phyloP scores from a whole-genome alignment of 2,888 invertebrate genomes.

The Thereva nobilitata region DNA sequence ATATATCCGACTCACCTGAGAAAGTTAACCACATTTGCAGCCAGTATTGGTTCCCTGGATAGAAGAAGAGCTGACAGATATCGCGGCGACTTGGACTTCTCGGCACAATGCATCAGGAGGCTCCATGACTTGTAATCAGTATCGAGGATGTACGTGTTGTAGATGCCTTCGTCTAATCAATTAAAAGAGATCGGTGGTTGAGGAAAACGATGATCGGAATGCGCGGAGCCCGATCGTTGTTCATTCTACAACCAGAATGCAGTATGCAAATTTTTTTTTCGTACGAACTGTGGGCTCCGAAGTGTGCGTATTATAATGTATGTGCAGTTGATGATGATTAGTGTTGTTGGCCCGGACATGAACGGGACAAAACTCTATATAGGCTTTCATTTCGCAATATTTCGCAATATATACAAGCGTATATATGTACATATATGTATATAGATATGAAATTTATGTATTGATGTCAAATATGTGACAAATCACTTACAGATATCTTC shows the following conservation, averaged over 20 bases:
- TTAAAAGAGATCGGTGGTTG: slow-evolving; percentile 45
- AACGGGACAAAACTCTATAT: too few relatives aligned
- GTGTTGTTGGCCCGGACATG: too few relatives aligned
- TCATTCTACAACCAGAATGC: slow-evolving; percentile 21
- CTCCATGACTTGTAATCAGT: slow-evolving; percentile 85
- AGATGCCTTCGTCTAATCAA: slow-evolving; percentile 78
- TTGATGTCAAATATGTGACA: slow-evolving; percentile 41
- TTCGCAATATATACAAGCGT: background rate
- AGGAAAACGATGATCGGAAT: slow-evolving; percentile 16
- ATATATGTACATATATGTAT: slow-evolving; percentile 5
- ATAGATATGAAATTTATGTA: slow-evolving; percentile 40
- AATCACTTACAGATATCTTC: slow-evolving; percentile 75
- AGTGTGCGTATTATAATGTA: too few relatives aligned
- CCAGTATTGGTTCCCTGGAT: slow-evolving; percentile 66
- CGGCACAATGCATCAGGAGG: slow-evolving; percentile 82
- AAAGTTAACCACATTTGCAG: slow-evolving; percentile 61
- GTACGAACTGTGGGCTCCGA: background rate
- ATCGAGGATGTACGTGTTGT: slow-evolving; percentile 85
- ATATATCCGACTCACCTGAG: slow-evolving; percentile 48
- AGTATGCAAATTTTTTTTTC: slow-evolving; percentile 27
- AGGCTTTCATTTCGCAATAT: too few relatives aligned
- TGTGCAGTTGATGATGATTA: too few relatives aligned
- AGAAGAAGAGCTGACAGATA: slow-evolving; percentile 83
- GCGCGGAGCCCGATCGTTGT: background rate
- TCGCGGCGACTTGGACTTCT: slow-evolving; percentile 75